Conservation (phyloP, 2,113 vertebrate genomes). For the Semicossyphus pulcher region DNA sequence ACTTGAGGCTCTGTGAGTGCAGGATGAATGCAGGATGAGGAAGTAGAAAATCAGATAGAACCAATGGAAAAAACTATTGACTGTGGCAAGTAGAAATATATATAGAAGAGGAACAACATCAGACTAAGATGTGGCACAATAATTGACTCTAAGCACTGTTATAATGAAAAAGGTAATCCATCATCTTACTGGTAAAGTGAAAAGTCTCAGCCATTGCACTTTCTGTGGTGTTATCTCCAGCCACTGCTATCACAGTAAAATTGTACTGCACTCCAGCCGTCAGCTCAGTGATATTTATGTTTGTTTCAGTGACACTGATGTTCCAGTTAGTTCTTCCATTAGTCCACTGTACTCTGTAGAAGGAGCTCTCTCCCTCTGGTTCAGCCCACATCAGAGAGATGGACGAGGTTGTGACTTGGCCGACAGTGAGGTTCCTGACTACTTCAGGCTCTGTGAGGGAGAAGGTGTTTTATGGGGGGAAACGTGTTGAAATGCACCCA, state of each 20-base stretch:
- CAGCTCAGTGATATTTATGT: slow-evolving; percentile 21
- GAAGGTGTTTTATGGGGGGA: background rate
- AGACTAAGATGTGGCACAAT: no score
- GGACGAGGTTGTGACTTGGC: slow-evolving; percentile 35
- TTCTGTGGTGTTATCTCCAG: slow-evolving; percentile 4
- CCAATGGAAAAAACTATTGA: no score
- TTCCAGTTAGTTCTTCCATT: rapidly evolving
- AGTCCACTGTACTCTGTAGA: slow-evolving; percentile 25
- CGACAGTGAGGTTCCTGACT: background rate
- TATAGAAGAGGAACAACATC: no score
- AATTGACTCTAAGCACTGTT: slow-evolving; percentile 5
- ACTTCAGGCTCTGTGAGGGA: slow-evolving; percentile 15
- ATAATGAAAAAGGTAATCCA: background rate
- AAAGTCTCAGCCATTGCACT: background rate
- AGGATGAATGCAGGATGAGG: background rate
- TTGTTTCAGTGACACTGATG: background rate
- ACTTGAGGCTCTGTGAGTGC: slow-evolving; percentile 24
- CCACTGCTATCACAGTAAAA: slow-evolving; percentile 14
- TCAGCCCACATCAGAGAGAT: slow-evolving; percentile 33
- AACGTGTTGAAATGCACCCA: no score
- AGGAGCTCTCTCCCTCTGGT: slow-evolving; percentile 23
- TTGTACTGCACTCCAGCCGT: slow-evolving; percentile 36
- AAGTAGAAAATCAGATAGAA: no score
- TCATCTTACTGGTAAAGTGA: background rate
- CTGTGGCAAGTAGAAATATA: no score